Evolutionary conservation across 2,113 vertebrate genomes (phyloP).

Genomic region (Gallinago media): DNA sequence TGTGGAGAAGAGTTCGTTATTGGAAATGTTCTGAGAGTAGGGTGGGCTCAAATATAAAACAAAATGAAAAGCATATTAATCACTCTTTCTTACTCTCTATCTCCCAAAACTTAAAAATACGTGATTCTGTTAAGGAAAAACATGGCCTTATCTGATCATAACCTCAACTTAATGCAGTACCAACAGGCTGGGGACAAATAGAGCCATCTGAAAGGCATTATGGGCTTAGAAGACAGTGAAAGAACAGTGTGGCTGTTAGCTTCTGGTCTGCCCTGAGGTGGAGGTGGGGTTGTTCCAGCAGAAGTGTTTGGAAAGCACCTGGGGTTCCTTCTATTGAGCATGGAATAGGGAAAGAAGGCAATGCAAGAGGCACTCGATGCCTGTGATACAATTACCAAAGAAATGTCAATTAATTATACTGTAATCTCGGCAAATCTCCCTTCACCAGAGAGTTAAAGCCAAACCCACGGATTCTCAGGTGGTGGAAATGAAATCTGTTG

Average conservation of each 20-base stretch:
- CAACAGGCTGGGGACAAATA: not conserved
- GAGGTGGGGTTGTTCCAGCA: not conserved
- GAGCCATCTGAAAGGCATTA: not conserved
- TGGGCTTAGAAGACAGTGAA: not conserved
- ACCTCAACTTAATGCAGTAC: not conserved
- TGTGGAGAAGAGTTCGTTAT: not conserved
- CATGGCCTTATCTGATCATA: not conserved
- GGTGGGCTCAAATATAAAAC: not conserved
- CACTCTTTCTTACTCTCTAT: not conserved
- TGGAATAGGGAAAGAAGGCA: not conserved
- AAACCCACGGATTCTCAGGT: not conserved
- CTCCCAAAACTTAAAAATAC: not conserved
- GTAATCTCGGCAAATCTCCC: slow-evolving; percentile 4
- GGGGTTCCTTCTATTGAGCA: not conserved
- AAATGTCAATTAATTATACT: slow-evolving; percentile 23
- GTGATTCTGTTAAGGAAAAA: not conserved
- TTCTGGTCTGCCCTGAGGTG: not conserved
- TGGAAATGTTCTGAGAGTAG: not conserved
- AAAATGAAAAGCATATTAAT: not conserved
- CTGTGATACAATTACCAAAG: not conserved
- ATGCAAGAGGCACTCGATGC: not conserved
- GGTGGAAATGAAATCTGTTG: not conserved
- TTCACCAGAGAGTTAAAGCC: not conserved
- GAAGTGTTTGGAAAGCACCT: not conserved
- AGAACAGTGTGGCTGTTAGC: not conserved